Percentiles rank a stretch among this genome's conserved stretches.
Conservation (phyloP, 1,140 invertebrate genomes). For the Tetramorium simillimum region DNA sequence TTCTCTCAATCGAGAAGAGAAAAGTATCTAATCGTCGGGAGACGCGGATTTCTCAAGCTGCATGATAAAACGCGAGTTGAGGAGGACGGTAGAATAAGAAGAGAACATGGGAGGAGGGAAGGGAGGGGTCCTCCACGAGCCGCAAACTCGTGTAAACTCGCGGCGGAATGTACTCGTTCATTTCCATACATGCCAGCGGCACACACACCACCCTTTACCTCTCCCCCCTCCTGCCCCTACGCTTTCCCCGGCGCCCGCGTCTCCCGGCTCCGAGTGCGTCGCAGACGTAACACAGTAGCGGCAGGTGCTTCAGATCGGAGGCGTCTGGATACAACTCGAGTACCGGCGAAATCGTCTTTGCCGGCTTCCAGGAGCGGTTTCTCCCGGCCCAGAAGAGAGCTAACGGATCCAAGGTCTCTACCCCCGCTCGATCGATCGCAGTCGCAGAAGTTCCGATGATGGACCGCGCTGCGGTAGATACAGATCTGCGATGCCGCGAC, state of each 20-base stretch:
- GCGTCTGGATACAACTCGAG: constrained; percentile 45
- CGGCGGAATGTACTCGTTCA: constrained; percentile 69
- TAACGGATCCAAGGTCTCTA: constrained; percentile 28
- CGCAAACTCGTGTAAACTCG: constrained; percentile 65
- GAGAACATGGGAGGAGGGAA: not conserved
- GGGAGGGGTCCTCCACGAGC: constrained; percentile 42
- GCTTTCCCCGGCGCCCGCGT: constrained; percentile 25
- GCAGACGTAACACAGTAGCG: constrained; percentile 57
- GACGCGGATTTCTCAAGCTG: not conserved
- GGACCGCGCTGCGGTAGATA: not conserved
- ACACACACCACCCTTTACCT: constrained; percentile 48
- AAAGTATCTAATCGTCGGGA: not conserved
- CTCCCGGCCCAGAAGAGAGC: constrained; percentile 3
- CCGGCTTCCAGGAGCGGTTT: not conserved
- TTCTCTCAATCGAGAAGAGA: not conserved
- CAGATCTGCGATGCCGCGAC: not conserved
- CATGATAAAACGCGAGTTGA: constrained; percentile 23
- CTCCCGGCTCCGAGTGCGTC: constrained; percentile 21
- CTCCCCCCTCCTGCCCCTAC: too few species aligned
- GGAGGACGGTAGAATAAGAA: not conserved
- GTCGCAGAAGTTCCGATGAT: not conserved
- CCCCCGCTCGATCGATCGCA: constrained; percentile 16
- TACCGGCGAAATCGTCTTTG: constrained; percentile 32
- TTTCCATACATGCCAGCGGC: constrained; percentile 76
- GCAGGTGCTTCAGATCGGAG: constrained; percentile 53